These are phyloP conservation scores for Agonopterix alstromeriana DNA, from an alignment of 2,888 invertebrate genomes.

Conservation along the genomic window DNA sequence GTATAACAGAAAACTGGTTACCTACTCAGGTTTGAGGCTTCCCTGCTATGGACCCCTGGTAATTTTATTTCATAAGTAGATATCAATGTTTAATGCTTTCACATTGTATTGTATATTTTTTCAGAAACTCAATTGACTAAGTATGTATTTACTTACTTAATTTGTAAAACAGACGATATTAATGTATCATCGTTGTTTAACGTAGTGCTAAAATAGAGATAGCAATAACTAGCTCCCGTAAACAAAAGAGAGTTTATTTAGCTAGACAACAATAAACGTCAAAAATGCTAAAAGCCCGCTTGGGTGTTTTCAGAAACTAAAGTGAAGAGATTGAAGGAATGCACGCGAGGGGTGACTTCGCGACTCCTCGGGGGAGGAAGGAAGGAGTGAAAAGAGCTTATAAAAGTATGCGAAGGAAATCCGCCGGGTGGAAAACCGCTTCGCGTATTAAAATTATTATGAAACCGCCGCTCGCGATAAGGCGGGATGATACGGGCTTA, in stretches of 20 bases:
- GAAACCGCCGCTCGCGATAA: slow-evolving; percentile 46
- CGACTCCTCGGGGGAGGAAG: slow-evolving; percentile 37
- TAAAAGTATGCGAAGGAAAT: slow-evolving; percentile 19
- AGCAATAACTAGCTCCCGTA: not conserved
- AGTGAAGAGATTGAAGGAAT: slow-evolving; percentile 44
- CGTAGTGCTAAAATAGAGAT: not conserved
- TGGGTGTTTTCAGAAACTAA: slow-evolving; percentile 46
- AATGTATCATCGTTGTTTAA: no score
- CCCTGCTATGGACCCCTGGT: no score
- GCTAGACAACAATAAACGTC: slow-evolving; percentile 13
- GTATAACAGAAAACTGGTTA: no score
- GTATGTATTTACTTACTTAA: no score
- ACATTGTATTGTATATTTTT: no score
- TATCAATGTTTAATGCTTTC: no score
- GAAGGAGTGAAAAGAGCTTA: slow-evolving; percentile 36
- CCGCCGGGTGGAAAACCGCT: slow-evolving; percentile 9
- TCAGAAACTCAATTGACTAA: no score
- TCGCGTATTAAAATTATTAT: slow-evolving; percentile 73
- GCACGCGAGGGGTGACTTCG: slow-evolving; percentile 55
- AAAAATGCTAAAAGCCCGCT: slow-evolving; percentile 47
- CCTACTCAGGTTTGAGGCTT: no score
- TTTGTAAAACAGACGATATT: no score
- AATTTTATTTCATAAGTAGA: no score
- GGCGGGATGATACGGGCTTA: slow-evolving; percentile 23
- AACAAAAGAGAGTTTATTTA: no score